These are phyloP conservation scores for Eristalis pertinax DNA, from an alignment of 2,888 invertebrate species.

Conservation along the genomic window DNA sequence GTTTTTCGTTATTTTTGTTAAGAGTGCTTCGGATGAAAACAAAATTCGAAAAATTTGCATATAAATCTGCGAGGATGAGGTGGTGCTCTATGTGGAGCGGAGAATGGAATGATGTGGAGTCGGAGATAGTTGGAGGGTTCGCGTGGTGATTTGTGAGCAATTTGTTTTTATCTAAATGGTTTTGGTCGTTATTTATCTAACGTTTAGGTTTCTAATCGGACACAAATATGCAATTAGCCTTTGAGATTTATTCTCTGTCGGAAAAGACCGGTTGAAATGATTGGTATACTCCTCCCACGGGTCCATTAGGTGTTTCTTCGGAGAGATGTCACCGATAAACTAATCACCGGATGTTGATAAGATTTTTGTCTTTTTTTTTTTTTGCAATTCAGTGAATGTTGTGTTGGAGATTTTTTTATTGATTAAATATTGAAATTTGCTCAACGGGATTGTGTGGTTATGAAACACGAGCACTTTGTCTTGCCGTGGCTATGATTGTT, in stretches of 20 bases:
- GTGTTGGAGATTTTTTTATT: background rate
- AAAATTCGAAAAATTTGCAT: slow-evolving; percentile 34
- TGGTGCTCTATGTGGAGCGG: slow-evolving; percentile 10
- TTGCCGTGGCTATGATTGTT: too few species aligned
- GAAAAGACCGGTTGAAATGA: background rate
- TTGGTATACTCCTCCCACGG: background rate
- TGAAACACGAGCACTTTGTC: too few species aligned
- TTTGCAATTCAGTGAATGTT: background rate
- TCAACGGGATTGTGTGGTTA: background rate
- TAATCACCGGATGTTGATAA: background rate
- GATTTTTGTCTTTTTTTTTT: background rate
- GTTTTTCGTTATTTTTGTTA: too few species aligned
- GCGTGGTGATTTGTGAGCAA: slow-evolving; percentile 31
- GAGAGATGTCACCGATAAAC: background rate
- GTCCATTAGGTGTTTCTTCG: background rate
- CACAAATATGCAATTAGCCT: slow-evolving; percentile 30
- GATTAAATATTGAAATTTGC: background rate
- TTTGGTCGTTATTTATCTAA: slow-evolving; percentile 46
- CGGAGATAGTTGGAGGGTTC: background rate
- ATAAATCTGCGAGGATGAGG: slow-evolving; percentile 28
- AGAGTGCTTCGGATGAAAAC: background rate
- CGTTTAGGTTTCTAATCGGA: slow-evolving; percentile 43
- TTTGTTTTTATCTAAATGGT: slow-evolving; percentile 58
- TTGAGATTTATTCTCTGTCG: background rate
- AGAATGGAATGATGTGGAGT: background rate